These are phyloP conservation scores for Craseonycteris thonglongyai DNA, from an alignment of 2,113 vertebrate species.

Conservation along the genomic window DNA sequence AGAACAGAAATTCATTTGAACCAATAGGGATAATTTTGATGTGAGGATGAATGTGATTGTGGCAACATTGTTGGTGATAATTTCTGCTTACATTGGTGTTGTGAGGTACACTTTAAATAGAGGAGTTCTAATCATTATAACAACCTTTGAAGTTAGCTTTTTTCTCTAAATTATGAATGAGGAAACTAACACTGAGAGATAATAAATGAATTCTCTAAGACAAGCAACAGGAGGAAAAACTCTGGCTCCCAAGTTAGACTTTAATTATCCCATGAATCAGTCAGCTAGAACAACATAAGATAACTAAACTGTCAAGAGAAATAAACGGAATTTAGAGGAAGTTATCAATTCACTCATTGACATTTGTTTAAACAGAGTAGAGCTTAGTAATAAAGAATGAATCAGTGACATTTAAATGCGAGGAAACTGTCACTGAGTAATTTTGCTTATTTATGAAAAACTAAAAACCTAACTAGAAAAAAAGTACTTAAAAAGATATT, in stretches of 20 bases:
- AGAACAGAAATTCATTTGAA: neutral
- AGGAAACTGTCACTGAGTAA: neutral
- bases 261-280: neutral
- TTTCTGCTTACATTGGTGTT: neutral
- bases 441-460: neutral
- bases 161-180: neutral
- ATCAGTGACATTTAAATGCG: neutral
- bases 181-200: neutral
- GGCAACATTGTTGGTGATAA: neutral
- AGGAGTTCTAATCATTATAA: neutral
- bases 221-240: neutral
- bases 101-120: neutral
- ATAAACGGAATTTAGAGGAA: neutral
- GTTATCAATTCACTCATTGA: neutral
- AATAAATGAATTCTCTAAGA: neutral
- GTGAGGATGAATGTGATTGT: accelerated
- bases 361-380: neutral
- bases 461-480: neutral
- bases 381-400: neutral
- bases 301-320: neutral
- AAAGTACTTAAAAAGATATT: neutral
- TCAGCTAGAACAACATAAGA: neutral
- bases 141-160: neutral
- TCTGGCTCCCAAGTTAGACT: neutral
- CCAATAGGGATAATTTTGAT: neutral